These are phyloP conservation scores for Liasis olivaceus DNA, from an alignment of 2,797 vertebrate genomes.

Conservation along the genomic window DNA sequence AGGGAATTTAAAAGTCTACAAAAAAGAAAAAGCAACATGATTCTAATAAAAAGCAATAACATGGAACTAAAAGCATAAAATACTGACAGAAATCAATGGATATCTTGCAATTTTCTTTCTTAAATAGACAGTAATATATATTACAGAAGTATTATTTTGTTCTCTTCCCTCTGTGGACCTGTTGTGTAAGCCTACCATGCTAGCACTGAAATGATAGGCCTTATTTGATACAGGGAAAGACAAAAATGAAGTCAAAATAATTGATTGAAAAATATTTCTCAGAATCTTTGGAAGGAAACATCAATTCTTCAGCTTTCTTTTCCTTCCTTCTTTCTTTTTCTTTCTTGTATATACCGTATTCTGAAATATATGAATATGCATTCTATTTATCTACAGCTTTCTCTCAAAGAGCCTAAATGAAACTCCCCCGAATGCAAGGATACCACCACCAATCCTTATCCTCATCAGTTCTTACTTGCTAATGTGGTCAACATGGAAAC, in stretches of 20 bases:
- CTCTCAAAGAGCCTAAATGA: not conserved
- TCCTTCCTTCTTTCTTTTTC: too few species aligned
- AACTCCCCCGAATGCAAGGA: not conserved
- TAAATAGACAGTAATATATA: conserved; percentile 8
- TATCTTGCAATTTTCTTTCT: conserved; percentile 32
- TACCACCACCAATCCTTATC: not conserved
- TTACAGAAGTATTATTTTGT: conserved; percentile 9
- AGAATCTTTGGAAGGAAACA: not conserved
- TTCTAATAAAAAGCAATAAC: conserved; percentile 36
- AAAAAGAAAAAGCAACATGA: conserved; percentile 1
- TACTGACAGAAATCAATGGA: conserved; percentile 38
- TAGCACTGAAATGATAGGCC: not conserved
- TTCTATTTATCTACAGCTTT: not conserved
- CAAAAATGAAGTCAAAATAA: not conserved
- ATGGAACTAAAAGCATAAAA: conserved; percentile 36
- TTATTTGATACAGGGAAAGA: not conserved
- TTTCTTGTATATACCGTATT: too few species aligned
- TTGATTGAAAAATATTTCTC: not conserved
- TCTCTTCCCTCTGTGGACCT: conserved; percentile 16
- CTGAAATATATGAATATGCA: too few species aligned
- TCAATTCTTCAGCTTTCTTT: not conserved
- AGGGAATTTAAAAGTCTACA: not conserved
- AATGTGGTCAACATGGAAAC: not conserved
- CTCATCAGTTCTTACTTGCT: not conserved
- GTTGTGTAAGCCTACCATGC: not conserved